Conservation (phyloP, 2,113 vertebrate genomes). For the Gavialis gangeticus region DNA sequence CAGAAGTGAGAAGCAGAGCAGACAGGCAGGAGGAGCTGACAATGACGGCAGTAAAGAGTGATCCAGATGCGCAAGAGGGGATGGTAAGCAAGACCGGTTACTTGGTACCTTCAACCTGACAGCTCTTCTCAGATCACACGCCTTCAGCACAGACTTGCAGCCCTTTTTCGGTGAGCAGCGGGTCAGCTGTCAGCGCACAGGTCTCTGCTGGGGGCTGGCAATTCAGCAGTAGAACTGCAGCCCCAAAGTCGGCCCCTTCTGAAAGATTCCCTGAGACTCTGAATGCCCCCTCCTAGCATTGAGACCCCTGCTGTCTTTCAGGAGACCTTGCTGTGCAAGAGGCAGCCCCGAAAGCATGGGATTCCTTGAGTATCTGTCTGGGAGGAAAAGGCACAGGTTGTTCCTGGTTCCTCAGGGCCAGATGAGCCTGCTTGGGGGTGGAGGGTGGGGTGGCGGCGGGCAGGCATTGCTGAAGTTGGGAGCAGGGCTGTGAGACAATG, state of each 20-base stretch:
- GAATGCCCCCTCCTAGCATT: not conserved
- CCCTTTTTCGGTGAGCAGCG: not conserved
- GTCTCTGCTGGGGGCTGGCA: not conserved
- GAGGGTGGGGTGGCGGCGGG: not conserved
- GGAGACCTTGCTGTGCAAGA: not conserved
- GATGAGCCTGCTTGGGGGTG: not conserved
- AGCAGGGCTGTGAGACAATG: not conserved
- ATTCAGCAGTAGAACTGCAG: not conserved
- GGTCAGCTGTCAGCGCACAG: not conserved
- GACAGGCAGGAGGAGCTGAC: no score
- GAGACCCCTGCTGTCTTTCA: not conserved
- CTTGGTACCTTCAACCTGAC: not conserved
- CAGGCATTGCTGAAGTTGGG: not conserved
- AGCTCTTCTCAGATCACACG: not conserved
- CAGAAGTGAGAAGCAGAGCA: not conserved
- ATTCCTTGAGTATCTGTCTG: accelerated
- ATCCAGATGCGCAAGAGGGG: no score
- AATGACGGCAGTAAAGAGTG: no score
- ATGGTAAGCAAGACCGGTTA: not conserved
- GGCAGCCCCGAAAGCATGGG: not conserved
- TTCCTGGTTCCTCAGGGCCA: not conserved
- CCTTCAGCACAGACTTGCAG: not conserved
- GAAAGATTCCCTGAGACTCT: not conserved
- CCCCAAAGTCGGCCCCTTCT: not conserved
- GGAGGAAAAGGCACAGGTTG: not conserved